Conservation (phyloP, 2,113 vertebrate genomes). For the Cynocephalus volans region DNA sequence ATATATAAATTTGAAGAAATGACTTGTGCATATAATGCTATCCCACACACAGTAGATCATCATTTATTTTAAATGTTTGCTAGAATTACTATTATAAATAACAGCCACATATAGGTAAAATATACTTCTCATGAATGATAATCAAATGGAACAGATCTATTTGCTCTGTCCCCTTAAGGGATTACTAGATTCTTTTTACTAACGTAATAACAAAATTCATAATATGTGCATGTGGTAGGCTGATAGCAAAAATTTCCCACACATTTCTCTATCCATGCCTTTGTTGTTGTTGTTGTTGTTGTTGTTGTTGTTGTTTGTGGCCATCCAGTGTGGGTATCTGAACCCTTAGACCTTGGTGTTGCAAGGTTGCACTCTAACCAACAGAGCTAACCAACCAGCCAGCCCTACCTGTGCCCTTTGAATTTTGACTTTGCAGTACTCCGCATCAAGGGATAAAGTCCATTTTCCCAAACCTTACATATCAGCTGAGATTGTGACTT, state of each 20-base stretch:
- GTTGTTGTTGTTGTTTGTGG: too few species aligned
- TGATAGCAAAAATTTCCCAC: not conserved
- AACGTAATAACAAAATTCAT: not conserved
- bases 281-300: too few species aligned
- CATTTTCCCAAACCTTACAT: not conserved
- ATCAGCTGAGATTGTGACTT: not conserved
- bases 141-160: not conserved
- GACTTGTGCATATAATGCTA: not conserved
- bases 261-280: not conserved
- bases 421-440: not conserved
- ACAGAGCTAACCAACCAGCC: too few species aligned
- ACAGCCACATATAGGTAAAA: not conserved
- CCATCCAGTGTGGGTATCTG: too few species aligned
- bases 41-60: not conserved
- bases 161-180: not conserved
- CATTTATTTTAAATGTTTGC: not conserved
- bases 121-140: not conserved
- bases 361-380: too few species aligned
- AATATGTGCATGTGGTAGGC: not conserved
- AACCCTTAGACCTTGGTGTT: too few species aligned
- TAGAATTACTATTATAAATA: not conserved
- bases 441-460: not conserved
- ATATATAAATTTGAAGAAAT: not conserved
- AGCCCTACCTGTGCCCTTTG: not conserved
- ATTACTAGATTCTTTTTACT: not conserved